Evolutionary conservation across 2,113 vertebrate species (phyloP), one percentile per base, ranked within the genome.

Genomic region (Galbula dea): DNA sequence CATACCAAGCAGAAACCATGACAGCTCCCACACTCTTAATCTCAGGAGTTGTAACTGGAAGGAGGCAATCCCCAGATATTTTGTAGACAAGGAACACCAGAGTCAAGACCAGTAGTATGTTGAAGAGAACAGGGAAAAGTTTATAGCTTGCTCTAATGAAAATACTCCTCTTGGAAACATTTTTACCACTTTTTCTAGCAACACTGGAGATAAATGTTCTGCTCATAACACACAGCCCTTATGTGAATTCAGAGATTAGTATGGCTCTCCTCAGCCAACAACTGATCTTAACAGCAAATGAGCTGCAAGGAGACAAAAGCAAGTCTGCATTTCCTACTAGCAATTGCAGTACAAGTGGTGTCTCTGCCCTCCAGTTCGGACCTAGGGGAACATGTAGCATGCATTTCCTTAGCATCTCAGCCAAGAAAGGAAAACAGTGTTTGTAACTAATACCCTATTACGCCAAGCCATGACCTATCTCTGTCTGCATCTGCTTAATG

Each of bases 181-280:
- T 91, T 87, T 66, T 88, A 66, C 19, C n/a, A 59, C 20, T 89
- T 91, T 30, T 90, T 87, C 75, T 76, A 87, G 59, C 59, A 95
- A 91, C 59, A 65, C 29, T 45, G 63, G 55, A 46, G 51, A 83
- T 66, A 30, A 22, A 4, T 2, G 63, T 66, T 87, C 75, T 88
- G 84, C 75, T 89, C 67, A 69, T 13, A 61, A 83, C 36, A 71
- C 58, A 39, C 43, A 12, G 6, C 15, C 15, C 30, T 48, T 36
- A 88, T 0, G 10, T 92, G 72, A 91, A 91, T 34, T 68, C 43
- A 71, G 78, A 80, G 83, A 81, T 52, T 30, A 87, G 37, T 34
- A 71, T 0, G 6, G 65, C 85, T 19, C 78, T 90, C 30, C 52
- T 23, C 37, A 80, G 75, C 34, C 51, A 78, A 39, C 52, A 73